Percentiles rank a stretch among this genome's conserved stretches.
Conservation (phyloP, 2,113 vertebrate species). For the Spermophilus dauricus region DNA sequence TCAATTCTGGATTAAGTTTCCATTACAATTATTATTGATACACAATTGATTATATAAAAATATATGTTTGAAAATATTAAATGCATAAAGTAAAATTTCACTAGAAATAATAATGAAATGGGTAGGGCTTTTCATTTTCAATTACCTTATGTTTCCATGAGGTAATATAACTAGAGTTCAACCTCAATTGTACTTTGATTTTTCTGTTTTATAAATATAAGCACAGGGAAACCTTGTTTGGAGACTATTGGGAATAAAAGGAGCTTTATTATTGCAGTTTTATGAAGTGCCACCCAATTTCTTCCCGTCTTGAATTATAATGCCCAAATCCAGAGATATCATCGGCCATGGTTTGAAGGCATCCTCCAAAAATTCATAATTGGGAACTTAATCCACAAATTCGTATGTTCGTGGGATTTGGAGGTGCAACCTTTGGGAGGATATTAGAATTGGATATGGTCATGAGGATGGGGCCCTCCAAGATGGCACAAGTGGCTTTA, state of each 20-base stretch:
- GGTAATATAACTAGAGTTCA: neutral
- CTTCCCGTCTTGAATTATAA: neutral
- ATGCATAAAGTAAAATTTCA: neutral
- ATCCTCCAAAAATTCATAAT: neutral
- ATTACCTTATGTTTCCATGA: neutral
- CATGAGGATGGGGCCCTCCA: neutral
- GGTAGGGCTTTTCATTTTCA: no score
- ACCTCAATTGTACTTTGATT: neutral
- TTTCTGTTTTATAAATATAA: neutral
- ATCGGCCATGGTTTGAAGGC: neutral
- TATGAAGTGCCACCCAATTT: neutral
- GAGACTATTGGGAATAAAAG: neutral
- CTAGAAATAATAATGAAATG: neutral
- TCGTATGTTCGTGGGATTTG: no score
- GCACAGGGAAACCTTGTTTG: neutral
- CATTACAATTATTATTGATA: neutral
- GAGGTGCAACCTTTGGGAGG: neutral
- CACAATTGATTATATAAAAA: neutral
- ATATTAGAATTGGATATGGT: neutral
- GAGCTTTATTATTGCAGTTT: neutral
- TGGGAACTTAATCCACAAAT: neutral
- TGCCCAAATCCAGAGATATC: neutral
- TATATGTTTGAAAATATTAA: neutral
- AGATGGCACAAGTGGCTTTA: neutral
- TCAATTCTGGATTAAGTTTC: neutral